Percentiles rank a stretch among this genome's conserved stretches.
Evolutionary conservation across 2,113 vertebrate species (phyloP).

Genomic region (Atherinomorus stipes): DNA sequence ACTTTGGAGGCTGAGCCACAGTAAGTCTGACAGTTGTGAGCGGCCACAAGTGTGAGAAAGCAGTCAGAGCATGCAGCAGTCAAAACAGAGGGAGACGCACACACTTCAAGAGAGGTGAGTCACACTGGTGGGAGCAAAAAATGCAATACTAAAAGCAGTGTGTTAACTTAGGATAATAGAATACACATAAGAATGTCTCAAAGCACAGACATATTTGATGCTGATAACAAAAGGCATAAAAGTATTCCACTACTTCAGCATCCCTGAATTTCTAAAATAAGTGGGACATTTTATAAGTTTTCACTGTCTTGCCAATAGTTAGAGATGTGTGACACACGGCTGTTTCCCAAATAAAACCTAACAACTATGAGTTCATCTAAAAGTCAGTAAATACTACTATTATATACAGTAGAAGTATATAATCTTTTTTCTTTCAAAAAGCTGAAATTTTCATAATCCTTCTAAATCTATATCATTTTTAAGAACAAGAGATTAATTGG

Average conservation of each 20-base stretch:
- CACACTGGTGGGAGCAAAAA: conserved; percentile 23
- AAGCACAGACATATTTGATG: background rate
- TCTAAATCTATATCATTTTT: too few relatives aligned
- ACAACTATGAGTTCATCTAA: too few relatives aligned
- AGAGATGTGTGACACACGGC: too few relatives aligned
- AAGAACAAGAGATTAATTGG: too few relatives aligned
- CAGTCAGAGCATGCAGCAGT: conserved; percentile 5
- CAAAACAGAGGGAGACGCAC: conserved; percentile 39
- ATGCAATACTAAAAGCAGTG: background rate
- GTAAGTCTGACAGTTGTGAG: conserved; percentile 18
- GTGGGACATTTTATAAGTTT: too few relatives aligned
- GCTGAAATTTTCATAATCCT: too few relatives aligned
- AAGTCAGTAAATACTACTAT: too few relatives aligned
- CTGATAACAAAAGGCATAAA: background rate
- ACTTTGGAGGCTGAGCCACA: conserved; percentile 36
- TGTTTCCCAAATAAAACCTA: background rate
- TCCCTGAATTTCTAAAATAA: background rate
- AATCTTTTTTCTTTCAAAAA: too few relatives aligned
- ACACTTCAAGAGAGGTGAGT: conserved; percentile 30
- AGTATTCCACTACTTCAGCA: background rate
- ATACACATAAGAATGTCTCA: background rate
- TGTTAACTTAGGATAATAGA: background rate
- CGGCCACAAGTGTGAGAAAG: conserved; percentile 12
- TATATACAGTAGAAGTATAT: too few relatives aligned
- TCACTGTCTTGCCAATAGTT: too few relatives aligned